Conservation (phyloP, 1,140 invertebrate species). For the Psix sp. region DNA sequence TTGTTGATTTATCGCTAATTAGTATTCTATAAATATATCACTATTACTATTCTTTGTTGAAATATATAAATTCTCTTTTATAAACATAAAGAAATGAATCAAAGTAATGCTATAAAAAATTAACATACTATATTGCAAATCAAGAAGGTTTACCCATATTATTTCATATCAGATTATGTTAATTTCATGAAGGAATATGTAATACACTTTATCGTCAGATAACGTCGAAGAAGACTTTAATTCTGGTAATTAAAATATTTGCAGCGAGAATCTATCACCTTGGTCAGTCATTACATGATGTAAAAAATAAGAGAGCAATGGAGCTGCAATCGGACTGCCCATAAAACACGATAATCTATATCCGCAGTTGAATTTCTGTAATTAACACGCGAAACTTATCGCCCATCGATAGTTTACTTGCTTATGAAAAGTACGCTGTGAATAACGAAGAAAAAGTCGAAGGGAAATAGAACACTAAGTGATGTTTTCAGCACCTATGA, state of each 20-base stretch:
- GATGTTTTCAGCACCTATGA: conserved; percentile 50
- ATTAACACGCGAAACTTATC: conserved; percentile 50
- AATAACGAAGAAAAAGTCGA: conserved; percentile 20
- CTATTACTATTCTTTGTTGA: too few species aligned
- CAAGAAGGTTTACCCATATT: too few species aligned
- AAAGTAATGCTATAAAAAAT: too few species aligned
- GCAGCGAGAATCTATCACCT: conserved; percentile 18
- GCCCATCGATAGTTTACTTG: conserved; percentile 16
- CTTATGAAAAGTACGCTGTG: neutral
- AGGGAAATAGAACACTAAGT: conserved; percentile 37
- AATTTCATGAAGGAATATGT: too few species aligned
- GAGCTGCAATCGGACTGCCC: conserved; percentile 12
- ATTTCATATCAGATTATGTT: too few species aligned
- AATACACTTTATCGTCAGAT: conserved; percentile 1
- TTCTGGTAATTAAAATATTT: conserved; percentile 33
- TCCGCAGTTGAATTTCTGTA: conserved; percentile 28
- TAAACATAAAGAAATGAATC: too few species aligned
- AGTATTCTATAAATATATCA: too few species aligned
- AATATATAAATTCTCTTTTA: too few species aligned
- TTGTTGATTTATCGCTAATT: too few species aligned
- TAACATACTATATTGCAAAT: too few species aligned
- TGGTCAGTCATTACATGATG: neutral
- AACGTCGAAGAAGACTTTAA: conserved; percentile 2
- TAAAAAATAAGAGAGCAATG: neutral
- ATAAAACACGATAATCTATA: conserved; percentile 43